Evolutionary conservation across 2,113 vertebrate species (phyloP), one percentile per base, ranked within the genome.

Genomic region (Blennius ocellaris): DNA sequence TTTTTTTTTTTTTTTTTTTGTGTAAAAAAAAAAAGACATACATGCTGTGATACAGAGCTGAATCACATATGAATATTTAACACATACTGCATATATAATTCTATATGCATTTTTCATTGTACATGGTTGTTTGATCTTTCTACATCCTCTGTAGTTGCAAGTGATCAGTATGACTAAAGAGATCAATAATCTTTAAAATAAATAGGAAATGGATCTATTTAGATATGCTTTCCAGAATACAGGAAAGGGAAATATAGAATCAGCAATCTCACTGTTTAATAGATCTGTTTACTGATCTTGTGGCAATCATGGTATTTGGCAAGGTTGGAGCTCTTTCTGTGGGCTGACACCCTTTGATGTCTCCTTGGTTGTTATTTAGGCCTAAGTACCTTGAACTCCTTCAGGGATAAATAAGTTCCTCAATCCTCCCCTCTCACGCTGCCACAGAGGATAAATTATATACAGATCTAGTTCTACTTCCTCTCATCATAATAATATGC

Each of bases 401-500:
- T 40, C n/a, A 58, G 73, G 80, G 80, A 90, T 82, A 78, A 87
- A 86, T 80, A 85, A 52, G 53, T 78, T 81, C 50, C 67, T 71
- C 83, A 85, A 69, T 75, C 76, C 80, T 61, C 56, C 69, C 73
- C 64, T 81, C 76, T 68, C 50, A 12, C 66, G 61, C 75, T 81
- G 84, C 83, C 85, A 86, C 78, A 73, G 77, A 86, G 73, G 77
- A 83, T 87, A 57, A 76, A 82, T 87, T 81, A 87, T 75, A 85
- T 65, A 83, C 73, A 80, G 64, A 85, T 86, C 60, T 73, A 83
- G 76, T 84, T 90, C 76, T 72, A 62, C 84, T 82, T 82, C 72
- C 70, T 72, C 86, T 86, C 89, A 83, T 90, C 87, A 82, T 80
- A 87, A 85, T 91, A 87, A 87, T 86, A 80, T 85, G 85, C 87